Evolutionary conservation across 2,113 vertebrate genomes (phyloP).

Genomic region (Peromyscus californicus): DNA sequence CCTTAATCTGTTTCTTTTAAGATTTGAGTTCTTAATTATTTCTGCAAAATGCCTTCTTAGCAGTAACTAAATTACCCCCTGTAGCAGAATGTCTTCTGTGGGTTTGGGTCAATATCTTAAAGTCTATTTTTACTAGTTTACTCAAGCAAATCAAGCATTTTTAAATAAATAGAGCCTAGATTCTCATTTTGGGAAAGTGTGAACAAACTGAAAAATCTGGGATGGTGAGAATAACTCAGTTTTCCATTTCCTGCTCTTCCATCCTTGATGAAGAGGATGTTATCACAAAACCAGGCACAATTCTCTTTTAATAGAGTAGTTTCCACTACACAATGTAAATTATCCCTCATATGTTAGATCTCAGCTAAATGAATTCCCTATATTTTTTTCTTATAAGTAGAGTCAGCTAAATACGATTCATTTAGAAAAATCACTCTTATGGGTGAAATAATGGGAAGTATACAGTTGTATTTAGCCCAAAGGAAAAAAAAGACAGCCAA

Average conservation of each 20-base stretch:
- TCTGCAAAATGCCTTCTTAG: conserved; percentile 41
- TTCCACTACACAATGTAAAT: neutral
- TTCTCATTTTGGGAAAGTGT: neutral
- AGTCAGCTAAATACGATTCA: neutral
- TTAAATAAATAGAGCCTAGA: neutral
- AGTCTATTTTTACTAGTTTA: conserved; percentile 26
- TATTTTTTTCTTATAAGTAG: neutral
- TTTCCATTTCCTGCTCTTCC: neutral
- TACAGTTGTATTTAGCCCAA: neutral
- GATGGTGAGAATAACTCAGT: neutral
- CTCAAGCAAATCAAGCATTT: neutral
- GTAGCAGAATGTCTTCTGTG: conserved; percentile 13
- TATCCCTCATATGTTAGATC: neutral
- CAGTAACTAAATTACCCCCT: conserved; percentile 32
- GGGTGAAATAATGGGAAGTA: neutral
- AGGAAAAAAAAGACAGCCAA: neutral
- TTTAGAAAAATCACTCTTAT: neutral
- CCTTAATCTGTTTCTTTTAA: conserved; percentile 56
- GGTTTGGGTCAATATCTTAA: conserved; percentile 28
- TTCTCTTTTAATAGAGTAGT: neutral
- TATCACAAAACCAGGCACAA: neutral
- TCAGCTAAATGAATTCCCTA: neutral
- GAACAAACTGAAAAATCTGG: neutral
- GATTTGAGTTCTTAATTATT: conserved; percentile 43
- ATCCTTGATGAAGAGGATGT: neutral